Evolutionary conservation across 2,113 vertebrate species (phyloP).

Genomic region (Glareola pratincola): DNA sequence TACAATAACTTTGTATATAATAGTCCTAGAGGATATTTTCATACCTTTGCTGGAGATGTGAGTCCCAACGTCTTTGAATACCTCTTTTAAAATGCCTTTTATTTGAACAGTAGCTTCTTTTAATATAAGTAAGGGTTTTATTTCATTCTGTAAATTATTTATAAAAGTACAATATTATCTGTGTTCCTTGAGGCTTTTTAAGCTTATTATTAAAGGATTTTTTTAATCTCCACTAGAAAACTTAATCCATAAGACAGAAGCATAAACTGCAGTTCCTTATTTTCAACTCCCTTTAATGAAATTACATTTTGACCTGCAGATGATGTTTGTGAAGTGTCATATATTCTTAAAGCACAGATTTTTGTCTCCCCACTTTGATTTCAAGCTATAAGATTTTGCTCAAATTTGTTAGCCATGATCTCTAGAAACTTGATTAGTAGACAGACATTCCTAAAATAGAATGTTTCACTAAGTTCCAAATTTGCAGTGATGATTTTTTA

Average conservation of each 20-base stretch:
- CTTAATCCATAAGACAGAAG: background rate
- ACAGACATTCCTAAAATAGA: background rate
- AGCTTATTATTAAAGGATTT: background rate
- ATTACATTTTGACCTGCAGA: background rate
- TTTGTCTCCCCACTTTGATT: background rate
- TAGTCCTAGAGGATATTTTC: constrained; percentile 92
- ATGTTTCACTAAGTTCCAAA: background rate
- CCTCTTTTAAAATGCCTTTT: background rate
- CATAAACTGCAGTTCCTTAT: background rate
- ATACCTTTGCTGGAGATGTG: constrained; percentile 93
- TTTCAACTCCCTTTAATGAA: background rate
- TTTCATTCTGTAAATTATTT: background rate
- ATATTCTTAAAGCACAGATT: background rate
- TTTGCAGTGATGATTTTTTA: background rate
- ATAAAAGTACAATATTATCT: background rate
- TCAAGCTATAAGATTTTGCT: background rate
- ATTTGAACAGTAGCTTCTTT: background rate
- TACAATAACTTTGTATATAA: constrained; percentile 96
- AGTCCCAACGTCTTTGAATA: constrained; percentile 45
- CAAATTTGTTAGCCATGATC: background rate
- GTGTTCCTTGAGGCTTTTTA: background rate
- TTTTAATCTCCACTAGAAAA: background rate
- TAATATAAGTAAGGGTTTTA: background rate
- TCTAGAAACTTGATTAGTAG: background rate
- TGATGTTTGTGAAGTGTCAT: background rate